phyloP scores from a whole-genome alignment of 2,797 vertebrate genomes.

The Synanceia verrucosa region DNA sequence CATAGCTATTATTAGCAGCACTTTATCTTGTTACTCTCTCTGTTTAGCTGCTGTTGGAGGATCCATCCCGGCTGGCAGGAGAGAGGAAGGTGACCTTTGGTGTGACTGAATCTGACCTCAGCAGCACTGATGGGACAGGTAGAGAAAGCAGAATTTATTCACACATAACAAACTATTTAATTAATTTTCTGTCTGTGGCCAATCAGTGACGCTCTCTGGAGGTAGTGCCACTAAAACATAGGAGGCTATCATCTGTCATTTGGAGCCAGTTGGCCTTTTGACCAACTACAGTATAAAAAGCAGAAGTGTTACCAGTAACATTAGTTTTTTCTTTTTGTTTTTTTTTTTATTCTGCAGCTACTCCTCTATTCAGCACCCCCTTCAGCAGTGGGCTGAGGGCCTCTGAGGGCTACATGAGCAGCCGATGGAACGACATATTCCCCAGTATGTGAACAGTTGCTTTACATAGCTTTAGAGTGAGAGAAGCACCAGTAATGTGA shows the following conservation, averaged over 20 bases:
- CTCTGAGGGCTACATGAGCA: constrained; percentile 78
- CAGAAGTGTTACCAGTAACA: too few species aligned
- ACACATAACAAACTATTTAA: too few species aligned
- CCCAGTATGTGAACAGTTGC: constrained; percentile 76
- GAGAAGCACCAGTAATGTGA: not conserved
- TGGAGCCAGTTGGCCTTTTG: too few species aligned
- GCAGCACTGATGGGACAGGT: constrained; percentile 75
- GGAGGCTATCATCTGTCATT: too few species aligned
- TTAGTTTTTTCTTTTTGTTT: too few species aligned
- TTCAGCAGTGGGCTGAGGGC: constrained; percentile 47
- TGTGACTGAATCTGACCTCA: constrained; percentile 84
- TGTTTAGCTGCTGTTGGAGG: constrained; percentile 75
- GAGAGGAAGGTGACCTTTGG: constrained; percentile 88
- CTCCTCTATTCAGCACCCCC: constrained; percentile 40
- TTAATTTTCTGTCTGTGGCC: too few species aligned
- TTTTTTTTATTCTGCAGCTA: constrained; percentile 52
- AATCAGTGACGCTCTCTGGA: too few species aligned
- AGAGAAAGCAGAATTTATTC: too few species aligned
- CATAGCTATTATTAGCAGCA: too few species aligned
- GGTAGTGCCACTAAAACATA: too few species aligned
- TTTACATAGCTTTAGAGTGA: not conserved
- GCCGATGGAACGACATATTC: constrained; percentile 88
- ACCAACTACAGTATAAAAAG: too few species aligned
- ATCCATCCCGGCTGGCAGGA: constrained; percentile 59
- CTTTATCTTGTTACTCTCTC: too few species aligned